A percentile compares a stretch with the other conserved stretches of the same genome.
These are phyloP conservation scores for Cheilosia urbana DNA, from an alignment of 2,888 invertebrate species.

Conservation along the genomic window DNA sequence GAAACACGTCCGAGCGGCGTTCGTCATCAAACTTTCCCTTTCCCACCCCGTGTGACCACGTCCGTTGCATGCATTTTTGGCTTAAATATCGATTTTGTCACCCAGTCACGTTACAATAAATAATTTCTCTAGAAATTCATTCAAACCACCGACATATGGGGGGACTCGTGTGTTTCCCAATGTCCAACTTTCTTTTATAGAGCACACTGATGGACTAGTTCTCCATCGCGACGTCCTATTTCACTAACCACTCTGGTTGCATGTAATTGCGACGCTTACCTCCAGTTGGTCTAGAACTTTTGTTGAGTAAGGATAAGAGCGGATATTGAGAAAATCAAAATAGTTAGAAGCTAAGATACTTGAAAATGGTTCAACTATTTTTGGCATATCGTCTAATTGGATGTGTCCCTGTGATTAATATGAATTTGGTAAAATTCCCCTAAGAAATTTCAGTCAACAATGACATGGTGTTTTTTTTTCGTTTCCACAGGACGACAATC, in stretches of 20 bases:
- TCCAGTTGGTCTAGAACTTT: conserved; percentile 61
- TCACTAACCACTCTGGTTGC: conserved; percentile 36
- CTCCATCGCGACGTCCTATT: conserved; percentile 16
- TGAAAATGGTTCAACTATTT: conserved; percentile 67
- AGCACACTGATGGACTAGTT: conserved; percentile 31
- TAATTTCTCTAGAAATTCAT: conserved; percentile 57
- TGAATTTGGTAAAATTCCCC: conserved; percentile 45
- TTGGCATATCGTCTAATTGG: conserved; percentile 61
- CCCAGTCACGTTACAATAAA: conserved; percentile 59
- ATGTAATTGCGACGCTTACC: conserved; percentile 46
- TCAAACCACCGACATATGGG: conserved; percentile 14
- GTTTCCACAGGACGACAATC: conserved; percentile 77
- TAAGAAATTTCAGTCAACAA: neutral
- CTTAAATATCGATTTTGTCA: conserved; percentile 69
- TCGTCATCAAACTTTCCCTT: conserved; percentile 30
- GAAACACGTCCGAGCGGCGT: conserved; percentile 36
- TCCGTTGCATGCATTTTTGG: conserved; percentile 55
- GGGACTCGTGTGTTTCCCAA: conserved; percentile 19
- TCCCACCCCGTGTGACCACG: conserved; percentile 17
- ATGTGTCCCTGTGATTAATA: conserved; percentile 59
- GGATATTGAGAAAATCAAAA: conserved; percentile 18
- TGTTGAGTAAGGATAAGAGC: conserved; percentile 48
- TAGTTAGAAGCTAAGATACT: neutral
- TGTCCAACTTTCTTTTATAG: conserved; percentile 41
- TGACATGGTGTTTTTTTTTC: conserved; percentile 1